Conservation (phyloP, 2,888 invertebrate genomes). For the Brachyptera risi region DNA sequence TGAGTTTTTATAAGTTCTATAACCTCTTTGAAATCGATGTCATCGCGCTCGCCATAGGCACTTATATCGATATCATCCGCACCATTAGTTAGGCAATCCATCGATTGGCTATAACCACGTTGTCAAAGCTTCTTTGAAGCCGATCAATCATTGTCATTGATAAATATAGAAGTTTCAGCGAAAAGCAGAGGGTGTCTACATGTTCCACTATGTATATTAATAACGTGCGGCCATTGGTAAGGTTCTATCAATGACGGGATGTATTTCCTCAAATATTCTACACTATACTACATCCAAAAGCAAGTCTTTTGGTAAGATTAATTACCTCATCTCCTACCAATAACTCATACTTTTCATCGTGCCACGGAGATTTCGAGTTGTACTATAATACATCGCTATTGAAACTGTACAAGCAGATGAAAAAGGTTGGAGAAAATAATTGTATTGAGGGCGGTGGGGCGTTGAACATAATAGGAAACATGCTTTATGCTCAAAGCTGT, state of each 20-base stretch:
- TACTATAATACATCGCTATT: not conserved
- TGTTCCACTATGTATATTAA: conserved; percentile 4
- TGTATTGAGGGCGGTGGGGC: not conserved
- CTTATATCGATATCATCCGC: conserved; percentile 14
- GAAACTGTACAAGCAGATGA: not conserved
- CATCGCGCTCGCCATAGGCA: too few species aligned
- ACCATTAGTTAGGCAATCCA: not conserved
- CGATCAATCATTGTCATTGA: conserved; percentile 8
- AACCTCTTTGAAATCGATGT: not conserved
- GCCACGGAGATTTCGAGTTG: not conserved
- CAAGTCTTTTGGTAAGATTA: too few species aligned
- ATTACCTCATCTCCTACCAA: not conserved
- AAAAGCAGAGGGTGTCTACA: not conserved
- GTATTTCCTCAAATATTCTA: too few species aligned
- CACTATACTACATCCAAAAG: too few species aligned
- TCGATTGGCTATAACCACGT: conserved; percentile 2
- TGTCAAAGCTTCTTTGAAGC: not conserved
- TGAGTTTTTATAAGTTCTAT: not conserved
- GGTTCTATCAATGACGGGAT: not conserved
- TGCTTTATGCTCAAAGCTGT: conserved; percentile 2
- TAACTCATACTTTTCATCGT: not conserved
- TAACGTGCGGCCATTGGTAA: not conserved
- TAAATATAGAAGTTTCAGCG: not conserved
- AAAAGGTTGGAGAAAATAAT: not conserved
- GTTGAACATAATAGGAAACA: conserved; percentile 7